These are phyloP conservation scores for Dasyornis broadbenti DNA, from an alignment of 2,113 vertebrate genomes.

Conservation along the genomic window DNA sequence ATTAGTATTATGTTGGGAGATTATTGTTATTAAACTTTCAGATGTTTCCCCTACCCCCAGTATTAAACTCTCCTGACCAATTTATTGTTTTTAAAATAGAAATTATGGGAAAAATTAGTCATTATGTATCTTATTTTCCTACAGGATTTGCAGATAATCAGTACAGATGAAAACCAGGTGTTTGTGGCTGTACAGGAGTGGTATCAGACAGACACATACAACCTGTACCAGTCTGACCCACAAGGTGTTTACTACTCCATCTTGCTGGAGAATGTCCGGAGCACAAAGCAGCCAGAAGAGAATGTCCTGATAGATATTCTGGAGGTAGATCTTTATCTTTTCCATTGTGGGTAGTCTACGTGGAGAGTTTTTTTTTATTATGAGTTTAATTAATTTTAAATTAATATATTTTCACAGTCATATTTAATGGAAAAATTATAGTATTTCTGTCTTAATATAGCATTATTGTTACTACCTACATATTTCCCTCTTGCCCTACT, in stretches of 20 bases:
- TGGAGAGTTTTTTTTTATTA: not conserved
- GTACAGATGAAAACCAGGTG: slow-evolving; percentile 92
- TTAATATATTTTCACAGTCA: not conserved
- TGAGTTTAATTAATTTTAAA: not conserved
- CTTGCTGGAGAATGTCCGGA: slow-evolving; percentile 87
- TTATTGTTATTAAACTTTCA: not conserved
- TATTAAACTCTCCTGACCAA: not conserved
- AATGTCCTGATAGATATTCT: slow-evolving; percentile 90
- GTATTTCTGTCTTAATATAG: not conserved
- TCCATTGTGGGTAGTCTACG: not conserved
- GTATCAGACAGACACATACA: slow-evolving; percentile 93
- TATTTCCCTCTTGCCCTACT: not conserved
- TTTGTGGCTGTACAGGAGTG: slow-evolving; percentile 95
- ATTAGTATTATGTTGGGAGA: not conserved
- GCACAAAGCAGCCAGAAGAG: slow-evolving; percentile 91
- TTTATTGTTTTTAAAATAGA: not conserved
- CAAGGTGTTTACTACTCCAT: slow-evolving; percentile 87
- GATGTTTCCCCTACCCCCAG: accelerated
- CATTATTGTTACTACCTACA: not conserved
- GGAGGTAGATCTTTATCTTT: slow-evolving; percentile 74
- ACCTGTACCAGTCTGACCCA: slow-evolving; percentile 92
- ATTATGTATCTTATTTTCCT: not conserved
- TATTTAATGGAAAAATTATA: not conserved
- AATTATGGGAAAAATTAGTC: not conserved
- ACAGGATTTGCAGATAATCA: slow-evolving; percentile 93